These are phyloP conservation scores for Drosophila pegasa DNA, from an alignment of 2,888 invertebrate genomes.

Conservation along the genomic window DNA sequence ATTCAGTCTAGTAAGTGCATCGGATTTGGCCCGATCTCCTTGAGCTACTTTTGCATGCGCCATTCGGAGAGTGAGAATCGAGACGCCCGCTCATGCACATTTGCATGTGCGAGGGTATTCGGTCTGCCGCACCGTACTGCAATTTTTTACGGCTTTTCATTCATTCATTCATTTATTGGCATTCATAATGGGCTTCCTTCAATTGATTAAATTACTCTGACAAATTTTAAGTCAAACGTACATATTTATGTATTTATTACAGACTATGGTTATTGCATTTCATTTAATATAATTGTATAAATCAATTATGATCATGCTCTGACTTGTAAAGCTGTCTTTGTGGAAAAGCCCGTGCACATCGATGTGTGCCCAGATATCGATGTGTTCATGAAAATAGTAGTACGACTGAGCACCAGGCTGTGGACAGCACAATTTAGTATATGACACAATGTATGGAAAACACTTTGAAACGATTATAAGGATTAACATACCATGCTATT, in stretches of 20 bases:
- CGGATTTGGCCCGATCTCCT: neutral
- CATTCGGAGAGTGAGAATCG: neutral
- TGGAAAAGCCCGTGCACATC: neutral
- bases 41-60: neutral
- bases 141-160: neutral
- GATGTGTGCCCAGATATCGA: too few relatives aligned
- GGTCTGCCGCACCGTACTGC: neutral
- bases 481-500: too few relatives aligned
- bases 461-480: too few relatives aligned
- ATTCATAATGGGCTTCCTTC: neutral
- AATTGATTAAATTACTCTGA: conserved; percentile 2
- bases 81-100: neutral
- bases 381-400: too few relatives aligned
- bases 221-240: conserved; percentile 2
- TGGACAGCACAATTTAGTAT: too few relatives aligned
- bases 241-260: conserved; percentile 2
- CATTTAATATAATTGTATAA: neutral
- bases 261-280: conserved; percentile 1
- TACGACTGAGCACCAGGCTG: too few relatives aligned
- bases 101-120: neutral
- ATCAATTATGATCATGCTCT: conserved; percentile 1
- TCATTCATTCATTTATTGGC: conserved; percentile 2
- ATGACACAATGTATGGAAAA: too few relatives aligned
- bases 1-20: neutral
- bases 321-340: neutral